These are phyloP conservation scores for Hypsibius dujardini DNA, from an alignment of 1,140 invertebrate species.

Conservation along the genomic window DNA sequence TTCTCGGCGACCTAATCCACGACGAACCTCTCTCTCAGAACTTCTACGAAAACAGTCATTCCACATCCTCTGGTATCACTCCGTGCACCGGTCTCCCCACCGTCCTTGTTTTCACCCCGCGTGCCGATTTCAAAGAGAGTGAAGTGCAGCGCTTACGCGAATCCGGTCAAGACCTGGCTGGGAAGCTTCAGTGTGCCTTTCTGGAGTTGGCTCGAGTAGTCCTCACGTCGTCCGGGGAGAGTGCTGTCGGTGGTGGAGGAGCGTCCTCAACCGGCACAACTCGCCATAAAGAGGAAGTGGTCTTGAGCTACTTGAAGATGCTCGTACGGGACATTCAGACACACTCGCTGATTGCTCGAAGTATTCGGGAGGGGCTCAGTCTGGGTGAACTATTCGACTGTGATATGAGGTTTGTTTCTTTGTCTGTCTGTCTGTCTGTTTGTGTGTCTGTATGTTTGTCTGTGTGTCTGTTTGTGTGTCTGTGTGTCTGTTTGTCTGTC, in stretches of 20 bases:
- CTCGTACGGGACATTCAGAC: neutral
- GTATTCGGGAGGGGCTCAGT: neutral
- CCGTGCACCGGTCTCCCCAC: neutral
- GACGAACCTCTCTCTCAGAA: neutral
- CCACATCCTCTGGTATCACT: neutral
- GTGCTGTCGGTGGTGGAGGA: neutral
- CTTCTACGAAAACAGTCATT: neutral
- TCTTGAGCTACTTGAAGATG: neutral
- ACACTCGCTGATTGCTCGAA: neutral
- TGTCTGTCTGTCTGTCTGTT: neutral
- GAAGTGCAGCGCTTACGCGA: conserved; percentile 3
- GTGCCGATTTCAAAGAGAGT: neutral
- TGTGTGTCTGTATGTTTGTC: too few relatives aligned
- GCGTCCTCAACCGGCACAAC: neutral
- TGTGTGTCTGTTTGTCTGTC: too few relatives aligned
- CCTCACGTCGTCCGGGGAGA: neutral
- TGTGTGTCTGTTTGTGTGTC: too few relatives aligned
- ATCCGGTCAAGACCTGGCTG: neutral
- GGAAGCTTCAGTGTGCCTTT: conserved; percentile 1
- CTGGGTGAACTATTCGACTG: neutral
- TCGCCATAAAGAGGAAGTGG: neutral
- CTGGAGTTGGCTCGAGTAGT: neutral
- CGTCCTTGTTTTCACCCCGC: neutral
- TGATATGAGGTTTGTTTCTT: neutral
- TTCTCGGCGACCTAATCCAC: neutral